phyloP scores from a whole-genome alignment of 2,113 vertebrate genomes.

The Clarias batrachus region DNA sequence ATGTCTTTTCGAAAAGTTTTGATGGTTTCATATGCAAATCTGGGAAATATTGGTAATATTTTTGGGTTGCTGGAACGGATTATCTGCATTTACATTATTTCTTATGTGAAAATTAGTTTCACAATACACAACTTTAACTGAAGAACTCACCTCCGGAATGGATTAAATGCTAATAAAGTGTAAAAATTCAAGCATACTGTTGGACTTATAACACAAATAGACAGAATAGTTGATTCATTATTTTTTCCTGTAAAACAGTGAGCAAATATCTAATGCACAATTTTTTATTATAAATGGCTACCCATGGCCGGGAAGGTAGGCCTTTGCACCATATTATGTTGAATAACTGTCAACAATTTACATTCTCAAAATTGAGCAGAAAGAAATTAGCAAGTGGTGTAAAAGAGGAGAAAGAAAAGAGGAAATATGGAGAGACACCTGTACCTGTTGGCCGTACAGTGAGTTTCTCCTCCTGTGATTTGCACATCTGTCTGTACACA shows the following conservation, averaged over 20 bases:
- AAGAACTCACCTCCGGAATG: too few relatives aligned
- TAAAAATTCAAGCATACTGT: background rate
- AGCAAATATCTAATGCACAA: background rate
- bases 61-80: too few relatives aligned
- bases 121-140: too few relatives aligned
- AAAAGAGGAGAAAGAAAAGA: background rate
- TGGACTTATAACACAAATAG: background rate
- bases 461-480: conserved; percentile 73
- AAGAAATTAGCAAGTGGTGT: background rate
- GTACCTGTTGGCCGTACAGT: conserved; percentile 64
- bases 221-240: background rate
- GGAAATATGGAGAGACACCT: conserved; percentile 67
- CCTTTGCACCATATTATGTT: background rate
- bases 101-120: too few relatives aligned
- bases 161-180: too few relatives aligned
- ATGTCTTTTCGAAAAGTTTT: too few relatives aligned
- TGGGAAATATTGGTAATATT: too few relatives aligned
- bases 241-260: background rate
- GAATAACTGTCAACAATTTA: background rate
- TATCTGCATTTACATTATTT: too few relatives aligned
- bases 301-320: background rate
- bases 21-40: too few relatives aligned
- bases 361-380: background rate
- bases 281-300: background rate
- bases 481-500: conserved; percentile 72